phyloP scores from a whole-genome alignment of 92 coral and sea anemone genomes.

The Muricea muricata region DNA sequence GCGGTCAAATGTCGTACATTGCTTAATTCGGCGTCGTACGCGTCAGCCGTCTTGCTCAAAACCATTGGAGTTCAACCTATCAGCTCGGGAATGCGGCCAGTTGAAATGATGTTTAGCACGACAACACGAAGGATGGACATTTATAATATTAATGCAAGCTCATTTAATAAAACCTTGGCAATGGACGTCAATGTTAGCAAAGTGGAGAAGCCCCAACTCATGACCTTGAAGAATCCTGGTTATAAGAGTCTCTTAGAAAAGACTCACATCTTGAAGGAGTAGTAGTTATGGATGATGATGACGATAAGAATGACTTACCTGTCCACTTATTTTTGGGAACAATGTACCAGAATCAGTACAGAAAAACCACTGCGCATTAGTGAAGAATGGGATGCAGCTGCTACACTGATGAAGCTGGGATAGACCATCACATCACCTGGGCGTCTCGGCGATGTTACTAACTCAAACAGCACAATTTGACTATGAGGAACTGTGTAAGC shows the following conservation, averaged over 20 bases:
- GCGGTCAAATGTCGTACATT: conserved; percentile 50
- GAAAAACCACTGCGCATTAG: conserved; percentile 38
- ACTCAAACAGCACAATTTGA: conserved; percentile 1
- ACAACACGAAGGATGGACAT: conserved; percentile 40
- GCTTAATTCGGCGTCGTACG: too few species aligned
- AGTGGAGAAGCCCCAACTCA: conserved; percentile 49
- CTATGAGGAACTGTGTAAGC: conserved; percentile 5
- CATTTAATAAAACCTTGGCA: conserved; percentile 16
- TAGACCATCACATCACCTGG: background rate
- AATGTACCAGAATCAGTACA: conserved; percentile 42
- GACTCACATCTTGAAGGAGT: conserved; percentile 38
- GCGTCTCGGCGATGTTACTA: background rate
- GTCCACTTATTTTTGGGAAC: conserved; percentile 43
- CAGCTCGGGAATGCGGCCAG: conserved; percentile 39
- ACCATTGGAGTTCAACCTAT: conserved; percentile 23
- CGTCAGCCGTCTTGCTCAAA: conserved; percentile 39
- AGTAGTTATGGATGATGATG: conserved; percentile 38
- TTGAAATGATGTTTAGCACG: conserved; percentile 52
- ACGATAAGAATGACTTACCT: conserved; percentile 36
- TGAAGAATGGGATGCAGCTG: conserved; percentile 46
- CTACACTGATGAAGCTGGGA: conserved; percentile 14
- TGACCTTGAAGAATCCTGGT: conserved; percentile 44
- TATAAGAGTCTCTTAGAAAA: conserved; percentile 43
- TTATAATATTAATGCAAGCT: conserved; percentile 31
- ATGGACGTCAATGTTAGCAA: conserved; percentile 45